Percentiles rank a stretch among this genome's conserved stretches.
Evolutionary conservation across 2,888 invertebrate genomes (phyloP).

Genomic region (Marasmarcha lunaedactyla): DNA sequence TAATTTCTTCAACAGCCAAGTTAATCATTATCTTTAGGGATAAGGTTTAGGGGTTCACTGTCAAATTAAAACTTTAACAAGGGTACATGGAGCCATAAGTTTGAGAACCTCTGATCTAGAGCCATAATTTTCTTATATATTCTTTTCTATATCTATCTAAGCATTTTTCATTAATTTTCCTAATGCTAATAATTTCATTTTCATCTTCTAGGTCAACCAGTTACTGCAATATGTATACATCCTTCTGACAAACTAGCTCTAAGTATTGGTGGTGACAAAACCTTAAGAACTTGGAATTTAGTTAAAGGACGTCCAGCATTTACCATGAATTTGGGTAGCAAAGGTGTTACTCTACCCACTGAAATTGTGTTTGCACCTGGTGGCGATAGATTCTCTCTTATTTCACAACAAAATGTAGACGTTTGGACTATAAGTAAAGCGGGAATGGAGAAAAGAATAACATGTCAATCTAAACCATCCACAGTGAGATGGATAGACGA

Average conservation of each 20-base stretch:
- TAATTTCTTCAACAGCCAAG: no score
- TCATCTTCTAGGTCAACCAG: slow-evolving; percentile 68
- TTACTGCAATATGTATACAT: slow-evolving; percentile 85
- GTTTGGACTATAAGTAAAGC: slow-evolving; percentile 86
- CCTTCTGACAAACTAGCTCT: slow-evolving; percentile 90
- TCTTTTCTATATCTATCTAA: background rate
- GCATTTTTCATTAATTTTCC: background rate
- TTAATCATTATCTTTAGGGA: no score
- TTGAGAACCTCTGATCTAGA: no score
- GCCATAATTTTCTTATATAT: no score
- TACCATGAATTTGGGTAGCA: slow-evolving; percentile 85
- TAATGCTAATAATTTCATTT: slow-evolving; percentile 10
- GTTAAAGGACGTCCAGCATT: slow-evolving; percentile 92
- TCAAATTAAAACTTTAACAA: no score
- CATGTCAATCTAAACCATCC: slow-evolving; percentile 77
- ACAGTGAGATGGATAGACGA: slow-evolving; percentile 78
- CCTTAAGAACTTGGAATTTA: slow-evolving; percentile 93
- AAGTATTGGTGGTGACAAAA: slow-evolving; percentile 86
- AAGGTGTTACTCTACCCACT: slow-evolving; percentile 61
- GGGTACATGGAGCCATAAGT: no score
- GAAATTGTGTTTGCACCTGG: slow-evolving; percentile 80
- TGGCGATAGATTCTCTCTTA: slow-evolving; percentile 82
- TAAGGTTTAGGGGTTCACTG: no score
- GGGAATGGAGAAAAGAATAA: slow-evolving; percentile 75
- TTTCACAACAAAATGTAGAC: slow-evolving; percentile 78